Conservation (phyloP, 2,797 vertebrate genomes). For the Squalus acanthias region DNA sequence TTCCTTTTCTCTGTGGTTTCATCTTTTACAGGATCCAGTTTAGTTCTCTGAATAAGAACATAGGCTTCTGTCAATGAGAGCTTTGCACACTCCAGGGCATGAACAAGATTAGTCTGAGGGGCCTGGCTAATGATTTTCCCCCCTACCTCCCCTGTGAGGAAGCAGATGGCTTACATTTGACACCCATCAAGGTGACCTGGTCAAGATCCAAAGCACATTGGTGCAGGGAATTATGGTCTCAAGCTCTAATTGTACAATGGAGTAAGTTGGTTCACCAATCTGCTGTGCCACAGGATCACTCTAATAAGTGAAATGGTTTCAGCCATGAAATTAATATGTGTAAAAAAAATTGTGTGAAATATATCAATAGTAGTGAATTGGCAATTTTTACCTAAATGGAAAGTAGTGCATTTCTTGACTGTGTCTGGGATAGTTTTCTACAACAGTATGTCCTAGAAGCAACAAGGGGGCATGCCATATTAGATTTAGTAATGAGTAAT, state of each 20-base stretch:
- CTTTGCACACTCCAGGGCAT: background rate
- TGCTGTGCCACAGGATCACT: no score
- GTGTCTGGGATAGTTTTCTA: no score
- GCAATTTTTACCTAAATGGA: no score
- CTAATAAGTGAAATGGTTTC: no score
- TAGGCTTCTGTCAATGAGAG: background rate
- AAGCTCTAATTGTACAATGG: background rate
- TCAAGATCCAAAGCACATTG: background rate
- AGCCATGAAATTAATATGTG: background rate
- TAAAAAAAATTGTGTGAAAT: background rate
- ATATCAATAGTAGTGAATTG: no score
- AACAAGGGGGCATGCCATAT: no score
- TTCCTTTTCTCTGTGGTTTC: background rate
- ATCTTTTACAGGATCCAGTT: background rate
- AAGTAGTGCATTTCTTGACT: no score
- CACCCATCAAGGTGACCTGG: background rate
- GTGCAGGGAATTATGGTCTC: background rate
- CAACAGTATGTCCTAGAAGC: no score
- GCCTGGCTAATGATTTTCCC: background rate
- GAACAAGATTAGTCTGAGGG: background rate
- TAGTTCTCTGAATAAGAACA: background rate
- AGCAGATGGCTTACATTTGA: background rate
- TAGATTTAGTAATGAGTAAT: no score
- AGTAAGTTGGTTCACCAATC: background rate
- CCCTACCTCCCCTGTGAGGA: background rate